These are phyloP conservation scores for Elgonia sp. DNA, from an alignment of 2,888 invertebrate genomes.

Conservation along the genomic window DNA sequence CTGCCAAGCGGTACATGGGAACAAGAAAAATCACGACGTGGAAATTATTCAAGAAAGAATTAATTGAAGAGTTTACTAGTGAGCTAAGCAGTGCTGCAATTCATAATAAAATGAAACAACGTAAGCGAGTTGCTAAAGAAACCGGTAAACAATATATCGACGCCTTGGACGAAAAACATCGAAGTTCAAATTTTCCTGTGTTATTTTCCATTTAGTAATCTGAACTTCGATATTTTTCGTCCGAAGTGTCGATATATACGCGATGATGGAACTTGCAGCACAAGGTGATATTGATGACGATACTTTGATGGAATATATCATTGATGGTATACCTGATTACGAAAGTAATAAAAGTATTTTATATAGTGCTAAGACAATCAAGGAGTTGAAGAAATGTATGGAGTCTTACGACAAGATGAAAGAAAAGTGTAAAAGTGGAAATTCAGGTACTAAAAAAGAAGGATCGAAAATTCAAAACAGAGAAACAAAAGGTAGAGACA, in stretches of 20 bases:
- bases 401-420: slow-evolving; percentile 34
- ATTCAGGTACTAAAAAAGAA: slow-evolving; percentile 12
- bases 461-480: slow-evolving; percentile 6
- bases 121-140: slow-evolving; percentile 63
- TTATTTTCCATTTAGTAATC: too few relatives aligned
- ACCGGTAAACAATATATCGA: slow-evolving; percentile 70
- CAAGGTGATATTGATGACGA: slow-evolving; percentile 74
- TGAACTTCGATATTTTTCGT: too few relatives aligned
- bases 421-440: slow-evolving; percentile 5
- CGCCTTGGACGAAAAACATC: too few relatives aligned
- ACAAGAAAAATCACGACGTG: slow-evolving; percentile 65
- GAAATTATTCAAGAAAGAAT: slow-evolving; percentile 47
- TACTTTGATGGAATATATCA: slow-evolving; percentile 14
- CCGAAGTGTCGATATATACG: too few relatives aligned
- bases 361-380: slow-evolving; percentile 32
- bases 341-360: slow-evolving; percentile 54
- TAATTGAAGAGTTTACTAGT: slow-evolving; percentile 70
- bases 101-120: slow-evolving; percentile 59
- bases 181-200: too few relatives aligned
- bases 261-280: slow-evolving; percentile 75
- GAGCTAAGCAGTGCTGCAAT: slow-evolving; percentile 69
- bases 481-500: background rate
- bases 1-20: slow-evolving; percentile 70
- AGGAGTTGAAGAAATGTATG: slow-evolving; percentile 40
- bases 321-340: slow-evolving; percentile 45